Evolutionary conservation across 2,888 invertebrate genomes (phyloP).

Genomic region (Galerucella pusilla): DNA sequence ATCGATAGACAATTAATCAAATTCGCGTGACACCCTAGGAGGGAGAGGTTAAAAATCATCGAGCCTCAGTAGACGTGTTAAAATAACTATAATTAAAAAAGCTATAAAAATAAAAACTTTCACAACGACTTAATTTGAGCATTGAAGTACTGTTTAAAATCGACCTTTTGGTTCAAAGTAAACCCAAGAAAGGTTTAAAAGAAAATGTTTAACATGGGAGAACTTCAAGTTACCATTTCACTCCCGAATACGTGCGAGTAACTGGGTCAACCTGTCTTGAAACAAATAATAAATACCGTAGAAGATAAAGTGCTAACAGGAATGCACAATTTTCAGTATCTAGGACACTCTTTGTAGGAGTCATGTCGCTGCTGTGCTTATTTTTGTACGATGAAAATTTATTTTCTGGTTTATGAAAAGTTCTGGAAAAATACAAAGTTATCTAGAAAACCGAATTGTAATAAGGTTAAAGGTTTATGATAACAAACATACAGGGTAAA

Average conservation of each 20-base stretch:
- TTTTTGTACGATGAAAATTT: not conserved
- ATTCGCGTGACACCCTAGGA: not conserved
- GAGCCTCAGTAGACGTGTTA: not conserved
- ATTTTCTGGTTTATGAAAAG: not conserved
- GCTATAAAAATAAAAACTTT: not conserved
- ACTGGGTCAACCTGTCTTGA: slow-evolving; percentile 9
- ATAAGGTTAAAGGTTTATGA: not conserved
- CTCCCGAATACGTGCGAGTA: slow-evolving; percentile 5
- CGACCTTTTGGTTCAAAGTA: not conserved
- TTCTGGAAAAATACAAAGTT: not conserved
- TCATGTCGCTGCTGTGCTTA: not conserved
- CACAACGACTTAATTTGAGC: not conserved
- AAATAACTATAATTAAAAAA: not conserved
- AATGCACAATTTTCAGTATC: slow-evolving; percentile 8
- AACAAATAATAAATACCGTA: slow-evolving; percentile 9
- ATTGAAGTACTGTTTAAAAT: not conserved
- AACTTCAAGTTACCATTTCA: not conserved
- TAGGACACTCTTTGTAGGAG: slow-evolving; percentile 1
- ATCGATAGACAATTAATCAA: not conserved
- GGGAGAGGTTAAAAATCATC: not conserved
- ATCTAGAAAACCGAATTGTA: not conserved
- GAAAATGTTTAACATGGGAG: slow-evolving; percentile 4
- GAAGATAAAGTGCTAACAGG: slow-evolving; percentile 5
- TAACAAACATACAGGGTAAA: too few species aligned
- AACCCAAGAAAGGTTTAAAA: not conserved